Base-by-base conservation (phyloP, 2,888 invertebrate species). In the Agrenia bidenticulata region DNA sequence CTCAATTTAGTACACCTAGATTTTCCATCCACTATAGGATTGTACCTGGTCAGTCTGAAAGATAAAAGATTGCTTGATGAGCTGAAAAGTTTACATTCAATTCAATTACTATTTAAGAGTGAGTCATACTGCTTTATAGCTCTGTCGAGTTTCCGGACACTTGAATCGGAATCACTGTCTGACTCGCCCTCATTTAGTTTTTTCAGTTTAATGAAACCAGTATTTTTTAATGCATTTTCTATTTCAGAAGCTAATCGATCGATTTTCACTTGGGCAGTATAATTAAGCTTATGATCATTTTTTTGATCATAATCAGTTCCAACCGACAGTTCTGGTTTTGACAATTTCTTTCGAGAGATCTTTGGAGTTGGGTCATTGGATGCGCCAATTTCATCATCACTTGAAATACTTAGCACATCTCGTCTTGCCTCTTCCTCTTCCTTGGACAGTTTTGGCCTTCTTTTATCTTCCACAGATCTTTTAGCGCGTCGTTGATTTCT, bases 371-470 rank as follows among this genome's bases (percentile, higher is more conserved):
- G 50, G 11, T 42, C 27, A 7, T n/a, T n/a, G n/a, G 1, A 9
- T 23, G n/a, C 15, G 2, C 7, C 13, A n/a, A 56, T 61, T n/a
- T 26, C n/a, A 21, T 56, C 61, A 15, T 60, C 60, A 50, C 39
- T 32, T 24, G 61, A 61, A 49, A 32, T 32, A n/a, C 21, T 41
- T n/a, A 64, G 19, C 1, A 61, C 37, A 13, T 49, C 64, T 27
- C 23, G 53, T 56, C 50, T 55, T 5, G 61, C 65, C 21, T 24
- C 21, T 23, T 17, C 4, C 7, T 65, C 61, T 23, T 42, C 56
- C 15, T 56, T 41, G 15, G 41, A 13, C 19, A 19, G 15, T 19
- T 15, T 19, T 11, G 21, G 24, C 15, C 19, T 51, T 23, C 23
- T 23, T 51, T 51, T 51, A 51, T 51, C 51, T 4, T 4, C 15